Conservation (phyloP, 2,888 invertebrate genomes). For the Dendrolimus pini region DNA sequence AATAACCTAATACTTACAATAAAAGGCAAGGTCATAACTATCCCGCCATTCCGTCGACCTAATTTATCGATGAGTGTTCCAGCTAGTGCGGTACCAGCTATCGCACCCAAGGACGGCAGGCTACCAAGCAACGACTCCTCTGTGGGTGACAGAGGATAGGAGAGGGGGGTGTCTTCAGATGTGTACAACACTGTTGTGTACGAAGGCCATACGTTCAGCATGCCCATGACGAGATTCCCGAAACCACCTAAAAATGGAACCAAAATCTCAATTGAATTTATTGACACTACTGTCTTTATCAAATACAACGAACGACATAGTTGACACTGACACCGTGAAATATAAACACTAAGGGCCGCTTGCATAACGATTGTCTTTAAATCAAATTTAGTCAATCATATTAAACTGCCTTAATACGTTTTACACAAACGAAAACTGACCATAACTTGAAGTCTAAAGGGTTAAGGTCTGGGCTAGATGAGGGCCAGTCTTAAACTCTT, state of each 20-base stretch:
- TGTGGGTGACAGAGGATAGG: slow-evolving; percentile 57
- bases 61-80: slow-evolving; percentile 62
- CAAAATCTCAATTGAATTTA: no score
- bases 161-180: slow-evolving; percentile 46
- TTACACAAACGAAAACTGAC: no score
- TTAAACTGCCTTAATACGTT: no score
- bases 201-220: slow-evolving; percentile 75
- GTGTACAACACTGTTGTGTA: slow-evolving; percentile 66
- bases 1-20: slow-evolving; percentile 32
- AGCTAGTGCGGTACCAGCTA: slow-evolving; percentile 59
- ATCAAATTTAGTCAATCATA: no score
- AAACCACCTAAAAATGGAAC: slow-evolving; percentile 36
- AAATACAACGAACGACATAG: no score
- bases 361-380: no score
- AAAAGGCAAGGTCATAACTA: slow-evolving; percentile 69
- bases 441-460: no score
- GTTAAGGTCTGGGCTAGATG: no score
- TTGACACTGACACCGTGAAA: no score
- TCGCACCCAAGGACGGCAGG: slow-evolving; percentile 71
- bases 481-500: no score
- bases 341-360: no score
- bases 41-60: slow-evolving; percentile 73
- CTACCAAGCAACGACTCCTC: slow-evolving; percentile 74
- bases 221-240: slow-evolving; percentile 40
- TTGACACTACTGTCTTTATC: no score